Evolutionary conservation across 2,797 vertebrate species (phyloP).

Genomic region (Novumbra hubbsi): DNA sequence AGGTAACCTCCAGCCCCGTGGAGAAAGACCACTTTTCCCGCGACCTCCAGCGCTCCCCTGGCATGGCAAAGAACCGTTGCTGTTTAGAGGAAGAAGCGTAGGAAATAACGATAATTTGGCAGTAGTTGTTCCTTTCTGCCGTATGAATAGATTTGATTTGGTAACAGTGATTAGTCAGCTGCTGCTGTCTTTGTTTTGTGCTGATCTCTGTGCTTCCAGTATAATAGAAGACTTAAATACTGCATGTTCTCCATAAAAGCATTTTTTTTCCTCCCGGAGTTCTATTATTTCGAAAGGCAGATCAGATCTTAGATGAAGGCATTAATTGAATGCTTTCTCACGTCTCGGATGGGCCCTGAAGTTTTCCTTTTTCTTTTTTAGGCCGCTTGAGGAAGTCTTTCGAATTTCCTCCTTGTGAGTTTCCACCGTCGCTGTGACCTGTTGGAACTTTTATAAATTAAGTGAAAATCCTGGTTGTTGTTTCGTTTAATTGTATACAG

Average conservation of each 20-base stretch:
- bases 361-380: conserved; percentile 3
- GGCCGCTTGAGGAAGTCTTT: conserved; percentile 15
- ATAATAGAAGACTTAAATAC: conserved; percentile 15
- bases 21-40: conserved; percentile 66
- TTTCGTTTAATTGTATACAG: background rate
- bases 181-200: conserved; percentile 12
- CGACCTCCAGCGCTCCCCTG: conserved; percentile 50
- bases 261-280: background rate
- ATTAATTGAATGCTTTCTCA: conserved; percentile 10
- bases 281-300: conserved; percentile 8
- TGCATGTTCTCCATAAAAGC: conserved; percentile 1
- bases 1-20: conserved; percentile 67
- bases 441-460: background rate
- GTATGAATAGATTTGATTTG: conserved; percentile 34
- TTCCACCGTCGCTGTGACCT: background rate
- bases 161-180: conserved; percentile 14
- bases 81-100: conserved; percentile 30
- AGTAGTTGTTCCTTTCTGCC: conserved; percentile 14
- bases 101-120: conserved; percentile 41
- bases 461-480: background rate
- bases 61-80: conserved; percentile 51
- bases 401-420: background rate
- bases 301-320: conserved; percentile 27
- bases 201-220: conserved; percentile 1
- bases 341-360: conserved; percentile 3